Base-by-base conservation (phyloP, 2,113 vertebrate species). In the Notarius quadriscutis region DNA sequence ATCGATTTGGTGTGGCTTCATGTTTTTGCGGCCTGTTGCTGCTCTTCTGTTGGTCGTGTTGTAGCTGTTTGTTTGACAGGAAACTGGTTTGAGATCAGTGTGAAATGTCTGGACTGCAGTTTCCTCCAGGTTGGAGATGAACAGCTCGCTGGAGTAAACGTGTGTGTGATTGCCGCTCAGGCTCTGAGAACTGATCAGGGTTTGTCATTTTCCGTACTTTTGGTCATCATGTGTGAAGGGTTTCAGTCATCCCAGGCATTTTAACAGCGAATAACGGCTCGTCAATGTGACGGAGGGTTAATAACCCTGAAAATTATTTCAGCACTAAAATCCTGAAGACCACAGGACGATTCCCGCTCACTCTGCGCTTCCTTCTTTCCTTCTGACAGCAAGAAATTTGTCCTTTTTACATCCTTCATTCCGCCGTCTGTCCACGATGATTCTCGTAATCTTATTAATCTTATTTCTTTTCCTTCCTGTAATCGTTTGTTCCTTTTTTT, bases 51-150 rank as follows among this genome's bases (percentile, higher is more conserved):
- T 53, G 7, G 7, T 53, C 1, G 7, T 53, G 7, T 53, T 53
- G 7, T 53, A 9, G 50, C 3, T 4, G 55, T n/a, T 15, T 34
- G 17, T 27, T 63, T 20, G 5, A 53, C 58, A 6, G 48, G 20
- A 22, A 79, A 53, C 85, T 80, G 60, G 9, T 65, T 30, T 55
- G 58, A 86, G 74, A 79, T 86, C 84, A 25, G 84, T 2, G 1
- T 25, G 30, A 25, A 74, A n/a, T 22, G 69, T 5, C 17, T 12
- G 48, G n/a, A 2, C 22, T 48, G 34, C 14, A 2, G 84, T 41
- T 85, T 85, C 34, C 12, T 50, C 14, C 57, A n/a, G 15, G 55
- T 25, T 27, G 1, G 25, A 79, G 74, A 86, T 86, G 65, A 65
- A 14, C 72, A 65, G 48, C 58, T 20, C 58, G 10, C 55, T 12